Base-by-base conservation (phyloP, 2,888 invertebrate genomes). In the Ypsolopha sequella region DNA sequence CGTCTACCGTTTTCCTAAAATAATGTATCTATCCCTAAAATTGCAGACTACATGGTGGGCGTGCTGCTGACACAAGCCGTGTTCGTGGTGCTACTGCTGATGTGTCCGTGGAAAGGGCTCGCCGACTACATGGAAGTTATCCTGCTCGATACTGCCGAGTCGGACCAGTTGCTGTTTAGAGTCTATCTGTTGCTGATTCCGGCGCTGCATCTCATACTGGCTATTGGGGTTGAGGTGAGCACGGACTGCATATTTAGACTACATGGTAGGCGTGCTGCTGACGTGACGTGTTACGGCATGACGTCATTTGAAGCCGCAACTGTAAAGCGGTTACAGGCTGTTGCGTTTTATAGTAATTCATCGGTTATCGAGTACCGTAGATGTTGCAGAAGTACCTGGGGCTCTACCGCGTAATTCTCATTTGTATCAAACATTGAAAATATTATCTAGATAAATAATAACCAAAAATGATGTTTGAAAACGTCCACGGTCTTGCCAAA, bases 181-280 rank as follows among this genome's bases (percentile, higher is more conserved):
- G 70, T 89, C 36, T 84, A 82, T 47, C 65, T 92, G 54, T 64
- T 92, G 52, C 60, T 87, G 10, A 84, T 92, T 61, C 91, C 91
- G 0, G 57, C 87, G 2, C 63, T 87, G 33, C 91, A 92, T 73
- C 74, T 91, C 39, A 51, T 90, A 38, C 54, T 89, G 13, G 88
- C 91, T 43, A 71, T 89, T 39, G 78, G 87, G 51, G 87, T 91
- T 53, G 92, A 92, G 88, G 92, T 92, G 70, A 76, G 60, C 33
- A 38, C 24, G 6, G 13, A 34, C 10, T 43, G 10, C 36, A n/a
- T 43, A 14, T 45, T 51, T 51, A 24, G 24, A 24, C 24, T 24
- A 24, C 24, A 24, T 24, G 24, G 24, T 24, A 24, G 24, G 24
- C 24, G 24, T 24, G n/a, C n/a, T n/a, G 24, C 24, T 24, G 24